phyloP scores from a whole-genome alignment of 2,113 vertebrate genomes.

The Planiliza haematocheilus region DNA sequence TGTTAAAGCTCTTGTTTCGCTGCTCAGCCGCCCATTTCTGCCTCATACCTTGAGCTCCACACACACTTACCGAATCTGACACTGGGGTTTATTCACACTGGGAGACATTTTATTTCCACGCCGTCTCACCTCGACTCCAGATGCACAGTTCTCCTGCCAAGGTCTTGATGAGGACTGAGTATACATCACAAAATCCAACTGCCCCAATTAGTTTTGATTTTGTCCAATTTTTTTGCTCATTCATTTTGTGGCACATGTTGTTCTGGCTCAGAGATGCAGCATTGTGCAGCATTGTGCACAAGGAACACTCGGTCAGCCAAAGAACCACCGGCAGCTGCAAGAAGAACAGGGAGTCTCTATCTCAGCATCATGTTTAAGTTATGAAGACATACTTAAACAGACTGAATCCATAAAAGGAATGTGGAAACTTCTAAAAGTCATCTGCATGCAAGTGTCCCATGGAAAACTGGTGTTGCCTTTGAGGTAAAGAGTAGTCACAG shows the following conservation, averaged over 20 bases:
- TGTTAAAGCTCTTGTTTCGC: background rate
- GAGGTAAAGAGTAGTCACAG: too few relatives aligned
- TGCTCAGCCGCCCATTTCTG: too few relatives aligned
- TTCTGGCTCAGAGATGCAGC: background rate
- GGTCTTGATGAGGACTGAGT: constrained; percentile 47
- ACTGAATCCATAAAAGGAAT: too few relatives aligned
- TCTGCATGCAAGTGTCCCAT: too few relatives aligned
- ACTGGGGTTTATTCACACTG: constrained; percentile 2
- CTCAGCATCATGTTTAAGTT: too few relatives aligned
- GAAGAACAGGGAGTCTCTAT: too few relatives aligned
- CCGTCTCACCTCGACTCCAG: constrained; percentile 22
- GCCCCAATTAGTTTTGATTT: constrained; percentile 41
- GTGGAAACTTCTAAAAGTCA: too few relatives aligned
- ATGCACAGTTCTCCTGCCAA: constrained; percentile 33
- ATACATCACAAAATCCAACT: constrained; percentile 49
- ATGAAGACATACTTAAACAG: too few relatives aligned
- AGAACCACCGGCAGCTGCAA: too few relatives aligned
- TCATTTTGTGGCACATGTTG: constrained; percentile 7
- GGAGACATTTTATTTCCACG: constrained; percentile 12
- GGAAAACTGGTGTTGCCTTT: too few relatives aligned
- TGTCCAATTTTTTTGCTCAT: constrained; percentile 29
- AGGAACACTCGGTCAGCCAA: too few relatives aligned
- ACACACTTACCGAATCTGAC: background rate
- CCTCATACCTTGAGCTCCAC: background rate
- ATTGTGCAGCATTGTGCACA: background rate